Conservation (phyloP, 2,113 vertebrate genomes). For the Athene noctua region DNA sequence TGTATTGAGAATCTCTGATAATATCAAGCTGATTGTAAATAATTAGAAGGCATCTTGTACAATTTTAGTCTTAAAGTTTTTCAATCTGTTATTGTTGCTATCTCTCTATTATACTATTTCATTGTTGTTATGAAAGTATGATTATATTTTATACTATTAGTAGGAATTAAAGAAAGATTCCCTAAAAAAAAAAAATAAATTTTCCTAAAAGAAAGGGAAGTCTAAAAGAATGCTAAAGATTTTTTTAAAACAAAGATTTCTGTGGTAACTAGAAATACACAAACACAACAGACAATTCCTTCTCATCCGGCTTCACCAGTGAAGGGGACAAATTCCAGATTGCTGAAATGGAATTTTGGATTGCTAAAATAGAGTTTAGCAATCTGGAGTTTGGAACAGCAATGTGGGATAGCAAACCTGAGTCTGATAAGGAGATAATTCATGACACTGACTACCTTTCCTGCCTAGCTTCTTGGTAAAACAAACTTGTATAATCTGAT, state of each 20-base stretch:
- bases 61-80: not conserved
- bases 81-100: not conserved
- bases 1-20: not conserved
- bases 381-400: not conserved
- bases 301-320: not conserved
- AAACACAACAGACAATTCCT: not conserved
- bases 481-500: not conserved
- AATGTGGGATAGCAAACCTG: not conserved
- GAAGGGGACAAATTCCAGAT: conserved; percentile 11
- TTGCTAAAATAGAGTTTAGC: not conserved
- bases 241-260: not conserved
- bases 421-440: not conserved
- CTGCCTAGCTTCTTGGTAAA: not conserved
- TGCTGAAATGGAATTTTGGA: not conserved
- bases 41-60: not conserved
- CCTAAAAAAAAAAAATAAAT: not conserved
- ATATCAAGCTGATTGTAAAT: not conserved
- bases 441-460: not conserved
- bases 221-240: not conserved
- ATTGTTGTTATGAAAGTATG: not conserved
- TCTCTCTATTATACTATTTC: not conserved
- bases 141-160: not conserved
- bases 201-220: not conserved
- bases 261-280: not conserved
- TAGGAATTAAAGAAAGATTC: not conserved